These are phyloP conservation scores for Pavo muticus DNA, from an alignment of 2,113 vertebrate genomes.

Conservation along the genomic window DNA sequence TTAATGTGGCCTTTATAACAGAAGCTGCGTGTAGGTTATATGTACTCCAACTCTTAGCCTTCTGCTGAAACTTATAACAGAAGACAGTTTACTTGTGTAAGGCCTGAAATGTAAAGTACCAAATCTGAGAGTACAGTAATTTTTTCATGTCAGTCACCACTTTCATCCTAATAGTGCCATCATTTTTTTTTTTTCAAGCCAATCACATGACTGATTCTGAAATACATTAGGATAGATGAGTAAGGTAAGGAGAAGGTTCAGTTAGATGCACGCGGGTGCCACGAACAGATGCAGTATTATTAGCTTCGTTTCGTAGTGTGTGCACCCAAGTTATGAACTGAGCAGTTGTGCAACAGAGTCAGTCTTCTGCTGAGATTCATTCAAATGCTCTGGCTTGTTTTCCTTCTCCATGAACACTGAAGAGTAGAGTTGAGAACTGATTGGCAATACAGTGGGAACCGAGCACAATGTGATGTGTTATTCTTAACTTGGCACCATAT, in stretches of 20 bases:
- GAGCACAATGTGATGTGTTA: fast-evolving
- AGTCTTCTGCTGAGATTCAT: not conserved
- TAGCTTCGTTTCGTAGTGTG: not conserved
- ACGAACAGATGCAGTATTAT: not conserved
- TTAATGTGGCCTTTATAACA: not conserved
- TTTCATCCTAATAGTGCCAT: conserved; percentile 21
- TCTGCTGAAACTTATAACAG: not conserved
- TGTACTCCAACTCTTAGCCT: not conserved
- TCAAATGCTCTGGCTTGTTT: not conserved
- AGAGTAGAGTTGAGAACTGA: not conserved
- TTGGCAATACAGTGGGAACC: not conserved
- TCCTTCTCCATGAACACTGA: not conserved
- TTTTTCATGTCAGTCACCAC: not conserved
- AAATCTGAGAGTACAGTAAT: not conserved
- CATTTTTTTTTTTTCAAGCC: not conserved
- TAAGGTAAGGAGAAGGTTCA: not conserved
- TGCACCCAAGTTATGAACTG: not conserved
- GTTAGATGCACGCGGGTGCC: not conserved
- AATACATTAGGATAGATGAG: not conserved
- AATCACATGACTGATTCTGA: not conserved
- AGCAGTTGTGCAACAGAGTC: not conserved
- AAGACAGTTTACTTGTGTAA: not conserved
- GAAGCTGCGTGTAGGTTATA: not conserved
- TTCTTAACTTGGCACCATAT: not conserved
- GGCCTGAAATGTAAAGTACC: conserved; percentile 1